Conservation (phyloP, 2,113 vertebrate genomes). For the Elgaria multicarinata region DNA sequence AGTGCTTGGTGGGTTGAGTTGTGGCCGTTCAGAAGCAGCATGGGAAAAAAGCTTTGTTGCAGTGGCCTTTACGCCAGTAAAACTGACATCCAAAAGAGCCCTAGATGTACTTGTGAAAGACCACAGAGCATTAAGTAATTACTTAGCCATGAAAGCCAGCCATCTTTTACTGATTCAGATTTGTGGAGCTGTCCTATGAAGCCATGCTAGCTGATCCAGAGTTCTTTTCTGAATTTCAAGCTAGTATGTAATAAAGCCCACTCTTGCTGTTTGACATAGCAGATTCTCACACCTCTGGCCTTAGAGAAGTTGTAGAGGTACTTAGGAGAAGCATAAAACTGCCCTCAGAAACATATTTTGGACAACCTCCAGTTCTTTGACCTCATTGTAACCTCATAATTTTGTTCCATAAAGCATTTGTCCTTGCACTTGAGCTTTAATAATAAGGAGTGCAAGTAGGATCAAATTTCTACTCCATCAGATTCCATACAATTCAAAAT, state of each 20-base stretch:
- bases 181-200: neutral
- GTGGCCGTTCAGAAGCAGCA: neutral
- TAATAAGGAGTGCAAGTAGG: neutral
- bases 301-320: neutral
- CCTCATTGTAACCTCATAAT: neutral
- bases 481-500: neutral
- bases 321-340: neutral
- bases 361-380: conserved; percentile 3
- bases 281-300: neutral
- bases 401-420: conserved; percentile 12
- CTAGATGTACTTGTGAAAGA: neutral
- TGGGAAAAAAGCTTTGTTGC: neutral
- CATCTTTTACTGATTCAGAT: neutral
- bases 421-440: conserved; percentile 15
- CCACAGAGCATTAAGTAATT: neutral
- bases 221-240: neutral
- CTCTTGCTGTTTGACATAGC: neutral
- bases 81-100: neutral
- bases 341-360: conserved; percentile 18
- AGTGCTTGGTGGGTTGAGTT: neutral
- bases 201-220: neutral
- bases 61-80: neutral
- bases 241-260: neutral
- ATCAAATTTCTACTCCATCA: neutral
- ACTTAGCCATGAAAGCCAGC: neutral